These are phyloP conservation scores for Nemurella pictetii DNA, from an alignment of 2,888 invertebrate genomes.

Conservation along the genomic window DNA sequence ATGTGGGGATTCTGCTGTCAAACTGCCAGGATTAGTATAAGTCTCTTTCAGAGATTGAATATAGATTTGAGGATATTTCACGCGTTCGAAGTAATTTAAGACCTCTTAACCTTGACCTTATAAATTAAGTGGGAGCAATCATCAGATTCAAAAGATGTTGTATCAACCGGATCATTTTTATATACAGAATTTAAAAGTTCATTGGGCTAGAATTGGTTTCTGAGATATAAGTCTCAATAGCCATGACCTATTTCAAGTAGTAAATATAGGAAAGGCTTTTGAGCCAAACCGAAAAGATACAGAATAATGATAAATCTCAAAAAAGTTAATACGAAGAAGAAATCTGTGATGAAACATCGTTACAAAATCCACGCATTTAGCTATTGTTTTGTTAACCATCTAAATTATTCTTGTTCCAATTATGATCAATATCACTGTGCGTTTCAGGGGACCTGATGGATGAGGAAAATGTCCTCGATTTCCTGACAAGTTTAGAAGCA, in stretches of 20 bases:
- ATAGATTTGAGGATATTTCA: not conserved
- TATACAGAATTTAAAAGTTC: not conserved
- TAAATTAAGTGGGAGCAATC: not conserved
- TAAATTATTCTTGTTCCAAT: not conserved
- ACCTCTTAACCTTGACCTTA: not conserved
- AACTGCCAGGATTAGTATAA: not conserved
- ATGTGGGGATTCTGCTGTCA: not conserved
- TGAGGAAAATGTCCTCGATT: slow-evolving; percentile 90
- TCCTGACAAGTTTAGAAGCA: slow-evolving; percentile 90
- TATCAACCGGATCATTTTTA: not conserved
- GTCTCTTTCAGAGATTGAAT: not conserved
- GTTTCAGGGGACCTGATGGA: slow-evolving; percentile 88
- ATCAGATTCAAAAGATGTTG: not conserved
- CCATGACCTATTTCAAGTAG: not conserved
- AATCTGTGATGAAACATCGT: not conserved
- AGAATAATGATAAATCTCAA: slow-evolving; percentile 1
- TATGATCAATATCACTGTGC: slow-evolving; percentile 35
- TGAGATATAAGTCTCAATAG: not conserved
- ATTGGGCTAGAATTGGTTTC: not conserved
- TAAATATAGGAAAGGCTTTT: slow-evolving; percentile 19
- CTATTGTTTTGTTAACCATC: not conserved
- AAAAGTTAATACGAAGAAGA: not conserved
- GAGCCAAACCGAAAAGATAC: not conserved
- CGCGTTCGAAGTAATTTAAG: not conserved
- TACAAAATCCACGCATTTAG: not conserved